A percentile compares a stretch with the other conserved stretches of the same genome.
These are phyloP conservation scores for Australoheros scitulus DNA, from an alignment of 2,113 vertebrate species.

Conservation along the genomic window DNA sequence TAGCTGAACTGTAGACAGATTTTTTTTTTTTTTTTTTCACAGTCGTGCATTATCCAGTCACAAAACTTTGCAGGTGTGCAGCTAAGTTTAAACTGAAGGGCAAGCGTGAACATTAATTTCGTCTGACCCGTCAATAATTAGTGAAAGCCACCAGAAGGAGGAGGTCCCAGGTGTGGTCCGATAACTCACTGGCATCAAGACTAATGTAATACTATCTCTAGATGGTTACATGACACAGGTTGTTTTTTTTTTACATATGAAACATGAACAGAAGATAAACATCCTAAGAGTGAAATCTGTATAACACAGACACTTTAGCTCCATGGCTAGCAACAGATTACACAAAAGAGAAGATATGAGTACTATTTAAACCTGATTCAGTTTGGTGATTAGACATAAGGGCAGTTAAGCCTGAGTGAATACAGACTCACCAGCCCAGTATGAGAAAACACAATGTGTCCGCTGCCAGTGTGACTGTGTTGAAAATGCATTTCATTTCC, in stretches of 20 bases:
- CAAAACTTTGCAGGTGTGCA: not conserved
- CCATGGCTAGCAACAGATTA: not conserved
- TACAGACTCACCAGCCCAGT: not conserved
- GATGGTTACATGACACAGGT: not conserved
- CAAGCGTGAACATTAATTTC: not conserved
- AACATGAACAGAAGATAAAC: not conserved
- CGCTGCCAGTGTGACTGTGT: not conserved
- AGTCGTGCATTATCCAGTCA: not conserved
- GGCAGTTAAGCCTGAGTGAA: not conserved
- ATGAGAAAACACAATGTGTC: not conserved
- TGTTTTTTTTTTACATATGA: not conserved
- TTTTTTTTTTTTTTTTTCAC: too few relatives aligned
- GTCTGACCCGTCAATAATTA: not conserved
- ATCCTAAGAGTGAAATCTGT: not conserved
- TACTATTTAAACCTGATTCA: not conserved
- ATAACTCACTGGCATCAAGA: too few relatives aligned
- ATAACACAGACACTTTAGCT: not conserved
- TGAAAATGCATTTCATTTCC: constrained; percentile 61
- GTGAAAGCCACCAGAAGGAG: not conserved
- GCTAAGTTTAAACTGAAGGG: not conserved
- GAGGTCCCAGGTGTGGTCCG: not conserved
- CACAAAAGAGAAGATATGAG: not conserved
- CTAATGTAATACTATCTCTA: not conserved
- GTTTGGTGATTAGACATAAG: not conserved
- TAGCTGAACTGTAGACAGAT: not conserved